phyloP scores from a whole-genome alignment of 2,888 invertebrate species.

The Tanypteryx hageni region DNA sequence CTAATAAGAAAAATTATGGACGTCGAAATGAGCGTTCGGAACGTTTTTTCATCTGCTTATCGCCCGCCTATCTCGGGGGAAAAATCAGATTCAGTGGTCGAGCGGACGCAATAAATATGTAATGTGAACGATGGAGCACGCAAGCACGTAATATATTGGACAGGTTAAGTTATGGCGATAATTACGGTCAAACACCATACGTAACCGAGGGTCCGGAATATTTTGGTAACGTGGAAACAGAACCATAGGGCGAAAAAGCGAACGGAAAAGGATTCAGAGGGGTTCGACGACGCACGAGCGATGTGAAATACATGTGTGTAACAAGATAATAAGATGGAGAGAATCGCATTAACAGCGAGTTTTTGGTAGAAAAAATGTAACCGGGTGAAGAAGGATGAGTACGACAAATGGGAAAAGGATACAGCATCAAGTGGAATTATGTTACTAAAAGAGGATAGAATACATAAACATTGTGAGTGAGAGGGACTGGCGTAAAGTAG shows the following conservation, averaged over 20 bases:
- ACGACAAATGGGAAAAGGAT: neutral
- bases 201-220: neutral
- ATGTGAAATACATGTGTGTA: no score
- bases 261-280: neutral
- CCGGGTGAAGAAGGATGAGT: neutral
- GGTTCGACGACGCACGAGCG: no score
- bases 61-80: neutral
- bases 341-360: no score
- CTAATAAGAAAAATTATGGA: neutral
- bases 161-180: constrained; percentile 32
- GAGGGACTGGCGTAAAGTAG: no score
- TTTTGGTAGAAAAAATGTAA: no score
- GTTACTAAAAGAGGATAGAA: neutral
- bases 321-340: no score
- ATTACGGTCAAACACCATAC: neutral
- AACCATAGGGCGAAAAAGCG: neutral
- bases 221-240: neutral
- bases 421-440: neutral
- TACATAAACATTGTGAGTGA: neutral
- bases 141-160: constrained; percentile 13
- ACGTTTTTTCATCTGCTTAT: neutral
- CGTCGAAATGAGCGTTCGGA: neutral
- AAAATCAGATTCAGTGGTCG: neutral
- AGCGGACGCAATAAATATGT: neutral
- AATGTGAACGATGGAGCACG: neutral